These are phyloP conservation scores for Platyscapa corneri DNA, from an alignment of 1,140 invertebrate genomes.

Conservation along the genomic window DNA sequence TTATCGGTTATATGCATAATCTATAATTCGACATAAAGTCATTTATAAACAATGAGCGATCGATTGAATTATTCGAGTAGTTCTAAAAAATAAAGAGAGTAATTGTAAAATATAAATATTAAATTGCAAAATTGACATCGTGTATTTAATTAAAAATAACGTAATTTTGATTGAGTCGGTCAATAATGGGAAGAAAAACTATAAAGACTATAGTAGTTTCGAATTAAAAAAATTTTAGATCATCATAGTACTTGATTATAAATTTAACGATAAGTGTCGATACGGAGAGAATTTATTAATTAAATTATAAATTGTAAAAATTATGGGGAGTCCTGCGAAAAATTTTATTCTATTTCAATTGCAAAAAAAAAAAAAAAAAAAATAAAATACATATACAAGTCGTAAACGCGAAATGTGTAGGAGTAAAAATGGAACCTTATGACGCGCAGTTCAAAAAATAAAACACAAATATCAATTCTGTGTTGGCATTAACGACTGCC, in stretches of 20 bases:
- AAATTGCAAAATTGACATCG: background rate
- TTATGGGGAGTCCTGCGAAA: no score
- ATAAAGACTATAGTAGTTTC: no score
- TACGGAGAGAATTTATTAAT: background rate
- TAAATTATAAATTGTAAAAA: no score
- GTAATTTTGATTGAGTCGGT: no score
- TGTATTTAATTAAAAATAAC: background rate
- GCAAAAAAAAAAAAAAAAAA: no score
- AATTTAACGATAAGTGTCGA: background rate
- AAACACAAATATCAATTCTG: background rate
- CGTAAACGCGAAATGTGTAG: no score
- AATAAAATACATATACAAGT: no score
- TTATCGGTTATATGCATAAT: background rate
- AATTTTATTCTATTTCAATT: no score
- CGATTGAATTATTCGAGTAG: background rate
- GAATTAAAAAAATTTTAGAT: no score
- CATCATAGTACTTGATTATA: background rate
- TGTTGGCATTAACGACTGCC: background rate
- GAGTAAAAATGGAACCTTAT: background rate
- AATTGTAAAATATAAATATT: background rate
- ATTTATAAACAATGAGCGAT: background rate
- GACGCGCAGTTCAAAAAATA: background rate
- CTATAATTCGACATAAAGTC: background rate
- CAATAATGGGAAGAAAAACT: no score
- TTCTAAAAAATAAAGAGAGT: background rate